A percentile compares a stretch with the other conserved stretches of the same genome.
phyloP scores from a whole-genome alignment of 2,797 vertebrate genomes.

The Delichon dasypus region DNA sequence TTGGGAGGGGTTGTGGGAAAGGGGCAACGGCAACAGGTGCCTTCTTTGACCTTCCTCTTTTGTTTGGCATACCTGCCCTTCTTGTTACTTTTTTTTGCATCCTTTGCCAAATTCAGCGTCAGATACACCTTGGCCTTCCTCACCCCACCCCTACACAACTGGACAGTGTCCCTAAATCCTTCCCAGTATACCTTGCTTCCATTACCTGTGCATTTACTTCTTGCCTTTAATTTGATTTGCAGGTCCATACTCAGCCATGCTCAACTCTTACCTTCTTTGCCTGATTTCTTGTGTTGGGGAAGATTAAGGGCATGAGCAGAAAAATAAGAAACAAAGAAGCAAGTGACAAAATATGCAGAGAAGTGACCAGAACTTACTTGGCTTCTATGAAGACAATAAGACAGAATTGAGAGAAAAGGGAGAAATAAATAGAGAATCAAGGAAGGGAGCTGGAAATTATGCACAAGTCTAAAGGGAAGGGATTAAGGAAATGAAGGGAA shows the following conservation, averaged over 20 bases:
- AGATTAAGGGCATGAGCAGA: not conserved
- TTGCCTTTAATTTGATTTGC: not conserved
- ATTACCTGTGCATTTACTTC: not conserved
- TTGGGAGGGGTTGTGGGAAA: accelerated
- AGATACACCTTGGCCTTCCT: not conserved
- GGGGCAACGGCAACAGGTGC: accelerated
- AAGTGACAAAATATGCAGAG: not conserved
- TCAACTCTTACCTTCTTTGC: not conserved
- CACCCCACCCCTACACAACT: accelerated
- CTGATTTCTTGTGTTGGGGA: not conserved
- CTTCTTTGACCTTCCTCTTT: not conserved
- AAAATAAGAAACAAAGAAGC: not conserved
- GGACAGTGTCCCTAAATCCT: not conserved
- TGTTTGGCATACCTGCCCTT: not conserved
- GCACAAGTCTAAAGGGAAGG: not conserved
- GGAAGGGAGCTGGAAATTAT: not conserved
- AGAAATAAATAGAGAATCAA: not conserved
- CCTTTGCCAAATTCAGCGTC: not conserved
- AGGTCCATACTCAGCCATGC: not conserved
- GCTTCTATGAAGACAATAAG: not conserved
- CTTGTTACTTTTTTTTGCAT: not conserved
- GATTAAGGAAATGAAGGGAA: not conserved
- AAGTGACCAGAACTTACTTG: not conserved
- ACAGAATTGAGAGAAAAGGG: not conserved
- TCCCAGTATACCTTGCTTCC: not conserved